These are phyloP conservation scores for Prionace glauca DNA, from an alignment of 2,797 vertebrate genomes.

Conservation along the genomic window DNA sequence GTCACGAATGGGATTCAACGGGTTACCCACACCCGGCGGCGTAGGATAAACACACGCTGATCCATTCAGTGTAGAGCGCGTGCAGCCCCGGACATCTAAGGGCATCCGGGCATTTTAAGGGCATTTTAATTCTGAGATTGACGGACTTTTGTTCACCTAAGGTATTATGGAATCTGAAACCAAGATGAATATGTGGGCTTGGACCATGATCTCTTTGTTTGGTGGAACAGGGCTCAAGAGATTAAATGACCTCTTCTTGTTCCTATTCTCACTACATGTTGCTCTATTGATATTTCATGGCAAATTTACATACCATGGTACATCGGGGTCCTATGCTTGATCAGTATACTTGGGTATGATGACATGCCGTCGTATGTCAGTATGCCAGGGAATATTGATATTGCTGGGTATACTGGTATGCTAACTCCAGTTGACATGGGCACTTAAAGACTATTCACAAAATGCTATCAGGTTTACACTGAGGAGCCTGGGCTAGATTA, in stretches of 20 bases:
- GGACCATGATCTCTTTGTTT: not conserved
- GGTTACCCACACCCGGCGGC: too few relatives aligned
- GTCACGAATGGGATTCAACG: too few relatives aligned
- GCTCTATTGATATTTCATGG: not conserved
- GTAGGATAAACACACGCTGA: too few relatives aligned
- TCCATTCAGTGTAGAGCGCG: too few relatives aligned
- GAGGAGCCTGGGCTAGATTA: not conserved
- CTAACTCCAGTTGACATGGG: not conserved
- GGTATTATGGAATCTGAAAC: not conserved
- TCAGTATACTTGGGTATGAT: not conserved
- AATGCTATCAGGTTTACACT: not conserved
- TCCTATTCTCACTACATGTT: not conserved
- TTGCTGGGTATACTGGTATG: not conserved
- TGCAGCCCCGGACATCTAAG: too few relatives aligned
- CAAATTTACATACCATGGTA: not conserved
- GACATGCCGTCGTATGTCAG: not conserved
- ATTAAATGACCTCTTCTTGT: not conserved
- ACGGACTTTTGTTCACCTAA: not conserved
- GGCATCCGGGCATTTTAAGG: too few relatives aligned
- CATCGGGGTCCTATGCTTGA: not conserved
- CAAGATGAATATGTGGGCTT: not conserved
- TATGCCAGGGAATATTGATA: not conserved
- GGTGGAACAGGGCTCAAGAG: not conserved
- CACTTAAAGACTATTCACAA: not conserved
- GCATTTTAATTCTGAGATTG: not conserved